Conservation (phyloP, 2,113 vertebrate genomes). For the Catharus fuscescens region DNA sequence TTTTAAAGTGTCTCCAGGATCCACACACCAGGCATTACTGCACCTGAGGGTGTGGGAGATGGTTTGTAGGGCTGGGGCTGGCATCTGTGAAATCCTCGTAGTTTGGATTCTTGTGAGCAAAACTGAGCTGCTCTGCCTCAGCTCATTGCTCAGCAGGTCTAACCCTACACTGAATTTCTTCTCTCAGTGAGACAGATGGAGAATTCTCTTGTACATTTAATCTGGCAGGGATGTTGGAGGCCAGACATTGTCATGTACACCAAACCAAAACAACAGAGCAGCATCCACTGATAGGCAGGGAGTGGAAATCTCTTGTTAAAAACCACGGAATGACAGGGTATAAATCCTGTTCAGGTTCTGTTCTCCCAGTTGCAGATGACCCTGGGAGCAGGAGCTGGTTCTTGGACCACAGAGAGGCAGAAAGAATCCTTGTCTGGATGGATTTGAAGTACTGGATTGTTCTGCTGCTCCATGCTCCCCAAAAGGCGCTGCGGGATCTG, state of each 20-base stretch:
- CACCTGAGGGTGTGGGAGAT: background rate
- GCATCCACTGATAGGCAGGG: background rate
- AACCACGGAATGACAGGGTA: background rate
- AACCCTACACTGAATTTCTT: background rate
- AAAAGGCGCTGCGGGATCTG: accelerated
- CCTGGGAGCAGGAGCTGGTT: background rate
- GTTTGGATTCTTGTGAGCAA: background rate
- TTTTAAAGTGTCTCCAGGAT: background rate
- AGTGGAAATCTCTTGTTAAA: background rate
- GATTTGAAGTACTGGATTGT: background rate
- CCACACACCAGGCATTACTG: background rate
- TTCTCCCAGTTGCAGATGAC: background rate
- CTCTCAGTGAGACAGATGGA: background rate
- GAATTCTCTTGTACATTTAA: background rate
- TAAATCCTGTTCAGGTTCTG: background rate
- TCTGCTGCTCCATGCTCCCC: background rate
- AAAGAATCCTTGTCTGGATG: background rate
- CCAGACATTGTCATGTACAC: background rate
- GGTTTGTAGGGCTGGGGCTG: background rate
- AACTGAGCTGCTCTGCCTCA: background rate
- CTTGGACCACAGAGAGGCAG: background rate
- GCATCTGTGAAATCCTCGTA: background rate
- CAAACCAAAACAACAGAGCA: background rate
- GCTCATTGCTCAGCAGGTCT: background rate
- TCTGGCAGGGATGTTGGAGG: background rate